Evolutionary conservation across 2,113 vertebrate genomes (phyloP).

Genomic region (Catharus bicknelli): DNA sequence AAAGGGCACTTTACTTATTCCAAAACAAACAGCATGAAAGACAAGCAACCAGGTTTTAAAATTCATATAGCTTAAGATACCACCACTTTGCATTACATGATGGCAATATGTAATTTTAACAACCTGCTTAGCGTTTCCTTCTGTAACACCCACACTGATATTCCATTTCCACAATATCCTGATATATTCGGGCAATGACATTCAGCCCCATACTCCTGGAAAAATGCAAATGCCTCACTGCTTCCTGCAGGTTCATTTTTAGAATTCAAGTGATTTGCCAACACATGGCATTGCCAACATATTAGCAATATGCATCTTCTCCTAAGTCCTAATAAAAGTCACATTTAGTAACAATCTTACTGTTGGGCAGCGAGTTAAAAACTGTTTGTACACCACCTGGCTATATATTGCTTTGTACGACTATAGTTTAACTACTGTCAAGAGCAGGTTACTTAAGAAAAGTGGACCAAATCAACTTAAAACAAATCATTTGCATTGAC

Average conservation of each 20-base stretch:
- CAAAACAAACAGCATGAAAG: neutral
- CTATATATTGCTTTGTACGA: neutral
- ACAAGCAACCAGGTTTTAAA: neutral
- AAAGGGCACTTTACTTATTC: neutral
- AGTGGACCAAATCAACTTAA: neutral
- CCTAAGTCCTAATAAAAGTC: conserved; percentile 1
- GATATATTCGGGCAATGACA: neutral
- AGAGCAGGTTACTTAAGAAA: neutral
- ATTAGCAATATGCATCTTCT: neutral
- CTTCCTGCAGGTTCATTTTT: conserved; percentile 39
- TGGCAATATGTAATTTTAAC: neutral
- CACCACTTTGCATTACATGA: neutral
- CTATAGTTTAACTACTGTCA: neutral
- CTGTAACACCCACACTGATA: neutral
- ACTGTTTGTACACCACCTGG: neutral
- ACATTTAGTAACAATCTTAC: neutral
- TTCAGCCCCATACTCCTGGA: neutral
- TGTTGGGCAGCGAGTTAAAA: neutral
- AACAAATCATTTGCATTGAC: neutral
- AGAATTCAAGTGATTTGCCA: conserved; percentile 4
- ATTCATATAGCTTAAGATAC: neutral
- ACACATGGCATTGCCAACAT: neutral
- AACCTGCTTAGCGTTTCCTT: neutral
- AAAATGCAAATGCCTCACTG: neutral
- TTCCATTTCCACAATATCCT: neutral